phyloP scores from a whole-genome alignment of 2,888 invertebrate genomes.

The Trichogramma evanescens region DNA sequence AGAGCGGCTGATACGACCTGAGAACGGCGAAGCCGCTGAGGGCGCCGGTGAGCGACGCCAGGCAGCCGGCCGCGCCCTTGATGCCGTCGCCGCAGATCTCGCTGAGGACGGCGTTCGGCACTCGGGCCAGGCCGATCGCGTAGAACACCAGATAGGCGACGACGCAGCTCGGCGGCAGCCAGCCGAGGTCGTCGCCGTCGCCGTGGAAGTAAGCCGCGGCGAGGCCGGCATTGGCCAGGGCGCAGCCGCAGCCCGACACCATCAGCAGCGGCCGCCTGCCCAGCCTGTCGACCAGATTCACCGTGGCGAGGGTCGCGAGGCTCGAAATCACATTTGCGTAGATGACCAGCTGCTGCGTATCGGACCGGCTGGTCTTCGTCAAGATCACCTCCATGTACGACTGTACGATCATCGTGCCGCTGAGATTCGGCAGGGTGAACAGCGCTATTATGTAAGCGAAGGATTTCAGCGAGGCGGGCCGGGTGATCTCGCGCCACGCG shows the following conservation, averaged over 20 bases:
- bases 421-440: slow-evolving; percentile 31
- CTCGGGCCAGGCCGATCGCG: slow-evolving; percentile 17
- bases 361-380: not conserved
- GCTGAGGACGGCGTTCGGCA: slow-evolving; percentile 22
- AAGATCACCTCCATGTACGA: slow-evolving; percentile 35
- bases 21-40: slow-evolving; percentile 18
- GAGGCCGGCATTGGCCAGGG: slow-evolving; percentile 24
- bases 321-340: slow-evolving; percentile 21
- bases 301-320: slow-evolving; percentile 4
- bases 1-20: slow-evolving; percentile 22
- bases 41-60: slow-evolving; percentile 18
- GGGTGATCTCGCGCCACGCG: no score
- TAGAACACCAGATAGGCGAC: slow-evolving; percentile 21
- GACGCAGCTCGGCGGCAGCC: slow-evolving; percentile 28
- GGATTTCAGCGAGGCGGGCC: slow-evolving; percentile 8
- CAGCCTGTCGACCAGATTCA: slow-evolving; percentile 23
- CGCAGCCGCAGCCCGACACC: slow-evolving; percentile 22
- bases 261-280: slow-evolving; percentile 23
- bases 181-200: not conserved
- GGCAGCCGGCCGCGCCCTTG: slow-evolving; percentile 22
- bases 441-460: slow-evolving; percentile 26
- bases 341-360: slow-evolving; percentile 21
- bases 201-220: slow-evolving; percentile 28
- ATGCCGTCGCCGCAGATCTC: slow-evolving; percentile 25
- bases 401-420: slow-evolving; percentile 28